Conservation (phyloP, 1,140 invertebrate species). For the Palaemon carinicauda region DNA sequence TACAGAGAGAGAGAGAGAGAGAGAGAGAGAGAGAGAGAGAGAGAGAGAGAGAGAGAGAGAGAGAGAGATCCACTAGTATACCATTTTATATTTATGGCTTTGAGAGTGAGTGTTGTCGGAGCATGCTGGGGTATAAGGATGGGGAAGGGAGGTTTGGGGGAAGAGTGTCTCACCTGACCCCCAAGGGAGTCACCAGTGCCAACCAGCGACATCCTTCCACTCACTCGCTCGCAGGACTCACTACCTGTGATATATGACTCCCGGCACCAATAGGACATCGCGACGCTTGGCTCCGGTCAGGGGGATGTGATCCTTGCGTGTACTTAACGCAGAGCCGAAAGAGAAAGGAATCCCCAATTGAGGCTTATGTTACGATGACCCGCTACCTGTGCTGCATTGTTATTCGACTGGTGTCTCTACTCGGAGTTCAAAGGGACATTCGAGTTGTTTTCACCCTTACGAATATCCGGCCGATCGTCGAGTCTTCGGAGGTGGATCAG, state of each 20-base stretch:
- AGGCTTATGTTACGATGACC: conserved; percentile 5
- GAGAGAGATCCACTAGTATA: not conserved
- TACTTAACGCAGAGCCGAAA: not conserved
- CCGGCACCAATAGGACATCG: not conserved
- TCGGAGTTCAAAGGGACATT: not conserved
- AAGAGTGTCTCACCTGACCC: conserved; percentile 27
- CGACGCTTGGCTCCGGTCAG: not conserved
- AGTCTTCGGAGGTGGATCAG: not conserved
- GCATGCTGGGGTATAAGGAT: not conserved
- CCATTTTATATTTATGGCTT: not conserved
- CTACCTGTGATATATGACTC: conserved; percentile 55
- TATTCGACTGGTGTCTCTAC: conserved; percentile 41
- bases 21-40: not conserved
- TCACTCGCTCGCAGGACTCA: conserved; percentile 43
- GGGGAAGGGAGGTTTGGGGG: not conserved
- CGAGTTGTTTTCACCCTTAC: not conserved
- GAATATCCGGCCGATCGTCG: not conserved
- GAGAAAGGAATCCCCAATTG: not conserved
- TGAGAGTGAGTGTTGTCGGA: not conserved
- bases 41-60: not conserved
- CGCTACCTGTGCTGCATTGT: conserved; percentile 49
- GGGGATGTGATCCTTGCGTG: conserved; percentile 13
- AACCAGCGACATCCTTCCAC: conserved; percentile 51
- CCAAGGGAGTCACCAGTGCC: conserved; percentile 43
- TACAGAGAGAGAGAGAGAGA: not conserved